Evolutionary conservation across 2,113 vertebrate genomes (phyloP).

Genomic region (Hiodon alosoides): DNA sequence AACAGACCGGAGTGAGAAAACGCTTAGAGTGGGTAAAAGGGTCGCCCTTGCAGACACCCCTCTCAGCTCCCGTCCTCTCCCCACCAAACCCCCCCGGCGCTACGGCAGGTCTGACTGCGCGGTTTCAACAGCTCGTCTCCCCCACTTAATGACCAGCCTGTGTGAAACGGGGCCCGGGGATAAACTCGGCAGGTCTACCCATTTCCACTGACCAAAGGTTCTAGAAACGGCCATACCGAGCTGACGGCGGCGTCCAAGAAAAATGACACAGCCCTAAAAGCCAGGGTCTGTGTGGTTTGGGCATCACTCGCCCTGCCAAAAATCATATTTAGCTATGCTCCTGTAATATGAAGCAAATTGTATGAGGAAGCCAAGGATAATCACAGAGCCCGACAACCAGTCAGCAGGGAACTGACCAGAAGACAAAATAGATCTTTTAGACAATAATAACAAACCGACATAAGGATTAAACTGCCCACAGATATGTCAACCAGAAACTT

Average conservation of each 20-base stretch:
- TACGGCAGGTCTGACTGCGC: slow-evolving; percentile 14
- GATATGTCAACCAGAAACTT: slow-evolving; percentile 18
- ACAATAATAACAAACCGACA: slow-evolving; percentile 38
- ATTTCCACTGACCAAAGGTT: slow-evolving; percentile 19
- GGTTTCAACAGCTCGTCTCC: slow-evolving; percentile 10
- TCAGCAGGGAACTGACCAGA: slow-evolving; percentile 27
- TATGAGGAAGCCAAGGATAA: slow-evolving; percentile 35
- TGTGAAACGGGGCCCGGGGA: not conserved
- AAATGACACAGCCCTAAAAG: slow-evolving; percentile 37
- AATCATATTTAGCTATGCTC: slow-evolving; percentile 42
- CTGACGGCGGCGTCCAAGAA: slow-evolving; percentile 33
- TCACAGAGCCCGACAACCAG: slow-evolving; percentile 37
- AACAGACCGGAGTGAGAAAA: slow-evolving; percentile 26
- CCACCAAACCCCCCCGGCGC: not conserved
- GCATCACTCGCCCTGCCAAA: slow-evolving; percentile 30
- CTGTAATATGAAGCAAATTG: slow-evolving; percentile 38
- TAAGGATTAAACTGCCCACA: slow-evolving; percentile 28
- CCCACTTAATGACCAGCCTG: slow-evolving; percentile 10
- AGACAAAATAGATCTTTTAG: slow-evolving; percentile 33
- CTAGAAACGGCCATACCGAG: slow-evolving; percentile 29
- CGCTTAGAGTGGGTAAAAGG: not conserved
- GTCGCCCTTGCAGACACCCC: too few relatives aligned
- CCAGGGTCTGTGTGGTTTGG: slow-evolving; percentile 26
- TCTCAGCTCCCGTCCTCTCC: slow-evolving; percentile 1
- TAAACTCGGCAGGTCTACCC: slow-evolving; percentile 5